Conservation (phyloP, 30 jellyfish, hydroid and myxozoan genomes). For the Hydractinia echinata region DNA sequence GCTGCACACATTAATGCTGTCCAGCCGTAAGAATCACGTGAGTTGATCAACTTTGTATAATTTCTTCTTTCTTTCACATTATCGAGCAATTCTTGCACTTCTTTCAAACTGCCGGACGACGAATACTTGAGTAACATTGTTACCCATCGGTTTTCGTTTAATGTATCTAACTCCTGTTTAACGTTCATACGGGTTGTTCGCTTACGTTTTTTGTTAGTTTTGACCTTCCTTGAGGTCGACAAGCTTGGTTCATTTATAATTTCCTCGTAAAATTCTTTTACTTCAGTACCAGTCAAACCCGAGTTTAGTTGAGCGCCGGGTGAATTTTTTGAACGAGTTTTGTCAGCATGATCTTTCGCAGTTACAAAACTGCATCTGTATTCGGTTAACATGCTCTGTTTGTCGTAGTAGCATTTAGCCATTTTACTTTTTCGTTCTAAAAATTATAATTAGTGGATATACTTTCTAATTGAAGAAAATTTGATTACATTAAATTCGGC, state of each 20-base stretch:
- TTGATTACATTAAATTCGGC: too few species aligned
- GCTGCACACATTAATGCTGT: slow-evolving; percentile 81
- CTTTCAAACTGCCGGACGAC: slow-evolving; percentile 15
- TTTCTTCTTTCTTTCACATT: not conserved
- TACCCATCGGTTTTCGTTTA: slow-evolving; percentile 24
- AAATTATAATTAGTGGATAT: too few species aligned
- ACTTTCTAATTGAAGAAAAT: too few species aligned
- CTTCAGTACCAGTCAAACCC: slow-evolving; percentile 42
- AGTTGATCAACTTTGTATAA: slow-evolving; percentile 11
- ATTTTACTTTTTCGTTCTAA: too few species aligned
- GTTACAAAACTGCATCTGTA: slow-evolving; percentile 19
- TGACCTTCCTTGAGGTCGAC: not conserved
- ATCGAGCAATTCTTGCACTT: not conserved
- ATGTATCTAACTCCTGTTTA: not conserved
- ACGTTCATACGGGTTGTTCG: not conserved
- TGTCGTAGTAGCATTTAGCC: too few species aligned
- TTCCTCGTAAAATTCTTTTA: slow-evolving; percentile 52
- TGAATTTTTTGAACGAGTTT: not conserved
- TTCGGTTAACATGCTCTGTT: not conserved
- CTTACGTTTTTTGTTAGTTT: not conserved
- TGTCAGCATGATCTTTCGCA: not conserved
- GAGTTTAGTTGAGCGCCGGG: not conserved
- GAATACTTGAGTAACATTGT: slow-evolving; percentile 5
- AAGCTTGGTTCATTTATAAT: slow-evolving; percentile 19
- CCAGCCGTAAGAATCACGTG: slow-evolving; percentile 67